phyloP scores from a whole-genome alignment of 2,888 invertebrate species.

The Ichneumoninae sp. region DNA sequence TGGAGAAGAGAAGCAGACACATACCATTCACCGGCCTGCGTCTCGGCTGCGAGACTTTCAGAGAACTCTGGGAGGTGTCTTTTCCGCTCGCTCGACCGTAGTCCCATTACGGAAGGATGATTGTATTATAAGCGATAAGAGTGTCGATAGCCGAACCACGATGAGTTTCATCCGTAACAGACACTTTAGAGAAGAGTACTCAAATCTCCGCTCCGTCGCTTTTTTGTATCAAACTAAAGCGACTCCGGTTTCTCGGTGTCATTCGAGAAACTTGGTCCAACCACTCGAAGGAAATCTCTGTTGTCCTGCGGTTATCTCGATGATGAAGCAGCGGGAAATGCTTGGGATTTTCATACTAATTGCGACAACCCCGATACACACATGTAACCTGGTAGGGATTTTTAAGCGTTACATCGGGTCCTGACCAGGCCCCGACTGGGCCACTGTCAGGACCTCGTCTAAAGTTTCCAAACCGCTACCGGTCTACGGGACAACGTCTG shows the following conservation, averaged over 20 bases:
- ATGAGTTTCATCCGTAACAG: slow-evolving; percentile 51
- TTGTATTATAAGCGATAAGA: slow-evolving; percentile 33
- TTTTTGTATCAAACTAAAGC: slow-evolving; percentile 31
- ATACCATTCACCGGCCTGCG: background rate
- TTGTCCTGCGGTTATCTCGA: background rate
- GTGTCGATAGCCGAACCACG: slow-evolving; percentile 44
- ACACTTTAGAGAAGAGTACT: slow-evolving; percentile 30
- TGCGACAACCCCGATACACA: background rate
- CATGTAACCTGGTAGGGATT: background rate
- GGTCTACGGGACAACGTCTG: background rate
- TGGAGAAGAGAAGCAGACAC: background rate
- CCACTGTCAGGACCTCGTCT: background rate
- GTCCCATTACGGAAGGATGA: slow-evolving; percentile 28
- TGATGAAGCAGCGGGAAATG: background rate
- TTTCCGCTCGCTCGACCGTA: slow-evolving; percentile 4
- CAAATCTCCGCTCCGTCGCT: background rate
- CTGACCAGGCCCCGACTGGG: no score
- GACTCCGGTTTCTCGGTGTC: background rate
- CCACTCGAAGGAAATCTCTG: background rate
- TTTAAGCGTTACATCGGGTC: background rate
- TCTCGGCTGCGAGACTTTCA: slow-evolving; percentile 8
- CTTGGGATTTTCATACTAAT: background rate
- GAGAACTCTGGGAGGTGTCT: slow-evolving; percentile 36
- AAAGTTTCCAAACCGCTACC: background rate
- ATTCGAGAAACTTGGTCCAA: slow-evolving; percentile 43